Conservation (phyloP, 2,888 invertebrate species). For the Ormyrus nitidulus region DNA sequence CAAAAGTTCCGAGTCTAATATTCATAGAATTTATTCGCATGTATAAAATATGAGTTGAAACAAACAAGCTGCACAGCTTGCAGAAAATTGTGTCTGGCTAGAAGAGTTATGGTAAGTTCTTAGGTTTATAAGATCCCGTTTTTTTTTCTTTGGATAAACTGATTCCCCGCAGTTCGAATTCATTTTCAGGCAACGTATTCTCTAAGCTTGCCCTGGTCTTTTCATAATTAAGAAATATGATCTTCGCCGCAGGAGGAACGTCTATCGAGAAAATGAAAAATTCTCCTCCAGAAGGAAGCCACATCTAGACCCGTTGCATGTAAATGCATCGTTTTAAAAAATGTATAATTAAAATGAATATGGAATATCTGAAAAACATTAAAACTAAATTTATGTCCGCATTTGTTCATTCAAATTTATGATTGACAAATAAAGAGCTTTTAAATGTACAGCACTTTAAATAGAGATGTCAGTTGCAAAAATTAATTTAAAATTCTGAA, state of each 20-base stretch:
- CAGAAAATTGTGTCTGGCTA: slow-evolving; percentile 22
- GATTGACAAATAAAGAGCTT: too few relatives aligned
- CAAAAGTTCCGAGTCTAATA: too few relatives aligned
- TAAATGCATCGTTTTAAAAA: slow-evolving; percentile 12
- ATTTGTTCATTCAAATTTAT: too few relatives aligned
- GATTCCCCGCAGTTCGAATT: slow-evolving; percentile 36
- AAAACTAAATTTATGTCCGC: too few relatives aligned
- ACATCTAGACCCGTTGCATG: not conserved
- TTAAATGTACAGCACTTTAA: too few relatives aligned
- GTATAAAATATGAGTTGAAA: slow-evolving; percentile 31
- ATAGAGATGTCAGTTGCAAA: too few relatives aligned
- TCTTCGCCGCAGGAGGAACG: slow-evolving; percentile 32
- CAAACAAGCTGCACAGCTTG: slow-evolving; percentile 16
- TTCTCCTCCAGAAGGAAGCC: slow-evolving; percentile 1
- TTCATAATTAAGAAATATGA: slow-evolving; percentile 50
- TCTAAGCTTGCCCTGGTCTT: slow-evolving; percentile 35
- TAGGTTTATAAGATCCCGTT: not conserved
- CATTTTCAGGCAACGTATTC: slow-evolving; percentile 15
- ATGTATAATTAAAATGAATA: not conserved
- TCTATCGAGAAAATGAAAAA: slow-evolving; percentile 45
- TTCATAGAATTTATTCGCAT: not conserved
- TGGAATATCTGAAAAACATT: not conserved
- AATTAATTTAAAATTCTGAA: too few relatives aligned
- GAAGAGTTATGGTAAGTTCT: slow-evolving; percentile 33
- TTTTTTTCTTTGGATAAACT: slow-evolving; percentile 16